phyloP scores from a whole-genome alignment of 1,140 invertebrate species.

The Saccostrea echinata region DNA sequence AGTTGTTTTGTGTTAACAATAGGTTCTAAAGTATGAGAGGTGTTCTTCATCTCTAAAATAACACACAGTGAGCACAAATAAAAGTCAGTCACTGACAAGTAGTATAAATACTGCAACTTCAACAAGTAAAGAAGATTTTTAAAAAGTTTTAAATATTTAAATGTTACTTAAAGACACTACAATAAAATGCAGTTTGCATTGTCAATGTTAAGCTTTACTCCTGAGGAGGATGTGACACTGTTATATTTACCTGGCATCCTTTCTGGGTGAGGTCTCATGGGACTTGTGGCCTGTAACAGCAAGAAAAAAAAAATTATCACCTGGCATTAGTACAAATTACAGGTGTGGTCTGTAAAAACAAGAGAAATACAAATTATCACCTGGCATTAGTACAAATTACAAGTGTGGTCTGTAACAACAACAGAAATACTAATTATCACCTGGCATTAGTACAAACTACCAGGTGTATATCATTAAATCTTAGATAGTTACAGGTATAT shows the following conservation, averaged over 20 bases:
- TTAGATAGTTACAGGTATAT: no score
- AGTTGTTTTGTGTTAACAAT: slow-evolving; percentile 74
- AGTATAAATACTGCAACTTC: neutral
- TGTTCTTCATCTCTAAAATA: slow-evolving; percentile 77
- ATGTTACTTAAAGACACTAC: no score
- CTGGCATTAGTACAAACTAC: neutral
- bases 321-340: neutral
- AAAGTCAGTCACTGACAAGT: neutral
- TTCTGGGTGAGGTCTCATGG: slow-evolving; percentile 92
- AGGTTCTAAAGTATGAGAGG: slow-evolving; percentile 78
- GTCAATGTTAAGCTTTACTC: neutral
- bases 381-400: neutral
- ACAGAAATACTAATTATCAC: neutral
- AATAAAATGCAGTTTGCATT: neutral
- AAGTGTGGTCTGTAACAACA: slow-evolving; percentile 62
- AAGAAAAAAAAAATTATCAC: neutral
- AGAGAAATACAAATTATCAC: neutral
- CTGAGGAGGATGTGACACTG: neutral
- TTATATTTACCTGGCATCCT: slow-evolving; percentile 90
- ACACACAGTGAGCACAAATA: neutral
- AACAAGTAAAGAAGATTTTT: neutral
- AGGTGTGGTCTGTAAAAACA: slow-evolving; percentile 62
- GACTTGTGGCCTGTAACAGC: slow-evolving; percentile 69
- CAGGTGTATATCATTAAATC: no score
- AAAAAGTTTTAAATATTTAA: no score